phyloP scores from a whole-genome alignment of 2,113 vertebrate genomes.

The Macquaria australasica region DNA sequence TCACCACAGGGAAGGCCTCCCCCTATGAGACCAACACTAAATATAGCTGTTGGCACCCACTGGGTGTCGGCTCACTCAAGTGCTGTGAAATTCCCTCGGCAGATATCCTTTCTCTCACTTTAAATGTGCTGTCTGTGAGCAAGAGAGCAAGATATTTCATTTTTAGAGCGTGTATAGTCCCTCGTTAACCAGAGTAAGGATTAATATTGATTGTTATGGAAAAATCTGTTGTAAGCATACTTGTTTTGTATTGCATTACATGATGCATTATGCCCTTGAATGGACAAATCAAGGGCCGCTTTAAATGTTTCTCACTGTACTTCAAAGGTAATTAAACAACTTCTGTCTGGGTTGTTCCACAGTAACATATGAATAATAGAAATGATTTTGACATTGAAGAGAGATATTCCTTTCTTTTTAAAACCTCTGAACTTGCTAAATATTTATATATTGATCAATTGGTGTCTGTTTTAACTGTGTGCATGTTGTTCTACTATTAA shows the following conservation, averaged over 20 bases:
- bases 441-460: not conserved
- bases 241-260: not conserved
- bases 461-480: not conserved
- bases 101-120: slow-evolving; percentile 26
- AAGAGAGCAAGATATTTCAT: not conserved
- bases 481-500: slow-evolving; percentile 6
- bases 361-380: not conserved
- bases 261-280: not conserved
- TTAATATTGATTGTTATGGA: slow-evolving; percentile 25
- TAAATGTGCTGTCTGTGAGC: not conserved
- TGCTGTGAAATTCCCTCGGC: slow-evolving; percentile 8
- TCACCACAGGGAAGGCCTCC: slow-evolving; percentile 6
- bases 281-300: not conserved
- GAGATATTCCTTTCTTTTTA: not conserved
- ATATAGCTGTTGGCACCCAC: slow-evolving; percentile 20
- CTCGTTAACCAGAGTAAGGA: slow-evolving; percentile 14
- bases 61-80: slow-evolving; percentile 24
- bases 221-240: not conserved
- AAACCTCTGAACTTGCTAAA: not conserved
- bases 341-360: not conserved
- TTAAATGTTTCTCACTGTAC: not conserved
- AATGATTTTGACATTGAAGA: not conserved
- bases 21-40: not conserved
- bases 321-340: not conserved
- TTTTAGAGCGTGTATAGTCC: not conserved